Base-by-base conservation (phyloP, 37 sponge, comb jelly and placozoan genomes). In the Oopsacas minuta region DNA sequence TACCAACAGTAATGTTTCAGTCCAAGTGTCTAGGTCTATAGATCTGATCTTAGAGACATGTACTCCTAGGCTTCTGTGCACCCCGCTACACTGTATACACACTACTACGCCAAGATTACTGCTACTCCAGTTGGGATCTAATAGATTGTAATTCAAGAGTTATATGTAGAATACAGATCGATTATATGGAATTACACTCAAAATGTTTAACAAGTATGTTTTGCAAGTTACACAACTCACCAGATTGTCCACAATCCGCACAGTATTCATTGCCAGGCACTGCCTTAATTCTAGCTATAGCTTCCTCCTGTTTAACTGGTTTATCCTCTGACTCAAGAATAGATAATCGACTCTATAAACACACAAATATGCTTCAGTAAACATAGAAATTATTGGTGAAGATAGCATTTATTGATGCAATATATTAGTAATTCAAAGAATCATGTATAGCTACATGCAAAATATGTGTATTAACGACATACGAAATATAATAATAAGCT, bases 21-120 rank as follows among this genome's bases (percentile, higher is more conserved):
- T 61, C 75, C 75, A 61, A 12, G 75, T 25, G 75, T 61, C 75
- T 34, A 61, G 75, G 75, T 10, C 75, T 61, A 61, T 61, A 34
- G 75, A 61, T 10, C 75, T 25, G 7, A 61, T 61, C 75, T 61
- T 61, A 12, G 75, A 61, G 17, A 61, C 75, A 34, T 61, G 75
- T 34, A 61, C 75, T 34, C 75, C 75, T 12, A 61, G 30, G 22
- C 75, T 61, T 34, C 75, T 61, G 75, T 61, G 75, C 75, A 61
- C 75, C 22, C 75, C 75, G 30, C 75, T 61, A 34, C 75, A 61
- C 28, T 61, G 28, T 7, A 61, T 61, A 12, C 75, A 61, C 28
- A 61, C 75, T 32, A n/a, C 75, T 3, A 61, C 75, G 17, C 75
- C 75, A 5, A 61, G 75, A 34, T 61, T 61, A 34, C 75, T 61